These are phyloP conservation scores for Dendroctonus valens DNA, from an alignment of 1,140 invertebrate genomes.

Conservation along the genomic window DNA sequence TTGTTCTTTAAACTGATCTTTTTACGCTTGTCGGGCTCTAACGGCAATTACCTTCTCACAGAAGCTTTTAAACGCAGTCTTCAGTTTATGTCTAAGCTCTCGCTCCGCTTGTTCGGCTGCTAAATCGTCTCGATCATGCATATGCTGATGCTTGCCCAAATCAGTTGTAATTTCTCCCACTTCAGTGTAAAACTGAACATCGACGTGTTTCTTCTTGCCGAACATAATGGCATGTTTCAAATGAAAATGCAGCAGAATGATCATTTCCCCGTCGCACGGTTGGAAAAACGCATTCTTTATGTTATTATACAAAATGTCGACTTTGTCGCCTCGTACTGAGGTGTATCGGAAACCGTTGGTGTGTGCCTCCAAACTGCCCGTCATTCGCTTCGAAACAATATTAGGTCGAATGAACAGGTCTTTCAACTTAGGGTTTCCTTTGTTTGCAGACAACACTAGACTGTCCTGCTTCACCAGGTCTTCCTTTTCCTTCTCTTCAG, in stretches of 20 bases:
- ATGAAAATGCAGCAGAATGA: conserved; percentile 98
- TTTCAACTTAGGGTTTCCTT: conserved; percentile 97
- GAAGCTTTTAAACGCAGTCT: conserved; percentile 97
- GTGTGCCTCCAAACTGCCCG: conserved; percentile 92
- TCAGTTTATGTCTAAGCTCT: conserved; percentile 93
- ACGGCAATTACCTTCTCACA: conserved; percentile 76
- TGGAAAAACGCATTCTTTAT: conserved; percentile 99
- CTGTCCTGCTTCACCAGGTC: conserved; percentile 99
- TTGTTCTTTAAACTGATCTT: not conserved
- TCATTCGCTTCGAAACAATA: conserved; percentile 97
- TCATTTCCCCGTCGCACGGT: conserved; percentile 99
- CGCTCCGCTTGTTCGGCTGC: conserved; percentile 98
- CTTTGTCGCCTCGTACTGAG: conserved; percentile 96
- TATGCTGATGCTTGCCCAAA: conserved; percentile 98
- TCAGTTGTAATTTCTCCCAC: conserved; percentile 99
- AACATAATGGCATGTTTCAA: conserved; percentile 98
- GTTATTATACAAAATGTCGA: conserved; percentile 99
- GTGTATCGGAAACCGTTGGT: conserved; percentile 98
- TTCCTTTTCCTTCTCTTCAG: conserved; percentile 98
- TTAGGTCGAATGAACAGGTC: conserved; percentile 98
- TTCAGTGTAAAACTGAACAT: conserved; percentile 99
- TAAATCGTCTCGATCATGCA: conserved; percentile 98
- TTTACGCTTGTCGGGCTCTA: not conserved
- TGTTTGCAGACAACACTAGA: conserved; percentile 90
- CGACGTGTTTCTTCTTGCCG: conserved; percentile 98